Evolutionary conservation across 2,797 vertebrate species (phyloP).

Genomic region (Parauchenoglanis ngamensis): DNA sequence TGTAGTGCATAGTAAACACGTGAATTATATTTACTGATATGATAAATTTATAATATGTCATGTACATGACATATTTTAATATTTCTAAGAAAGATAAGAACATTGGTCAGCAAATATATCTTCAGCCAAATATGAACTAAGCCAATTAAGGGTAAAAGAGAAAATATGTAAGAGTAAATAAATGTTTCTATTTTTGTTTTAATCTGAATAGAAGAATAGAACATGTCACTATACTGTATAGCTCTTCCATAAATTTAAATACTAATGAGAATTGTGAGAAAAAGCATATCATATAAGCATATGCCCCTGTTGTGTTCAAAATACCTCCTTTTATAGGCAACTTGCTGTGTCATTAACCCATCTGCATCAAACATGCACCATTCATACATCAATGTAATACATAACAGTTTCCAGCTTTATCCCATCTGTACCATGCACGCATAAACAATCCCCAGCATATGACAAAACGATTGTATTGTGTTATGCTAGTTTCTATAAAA

Average conservation of each 20-base stretch:
- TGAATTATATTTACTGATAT: neutral
- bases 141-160: neutral
- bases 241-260: neutral
- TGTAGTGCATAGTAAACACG: neutral
- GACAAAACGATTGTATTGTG: neutral
- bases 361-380: neutral
- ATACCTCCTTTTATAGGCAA: neutral
- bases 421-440: neutral
- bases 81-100: neutral
- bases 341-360: neutral
- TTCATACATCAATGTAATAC: neutral
- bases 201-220: too few relatives aligned
- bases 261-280: neutral
- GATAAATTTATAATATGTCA: too few relatives aligned
- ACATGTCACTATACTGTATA: neutral
- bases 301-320: neutral
- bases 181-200: neutral
- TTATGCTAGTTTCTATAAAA: neutral
- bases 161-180: neutral
- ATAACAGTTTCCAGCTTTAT: neutral
- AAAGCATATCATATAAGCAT: neutral
- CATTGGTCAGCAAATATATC: neutral
- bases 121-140: neutral
- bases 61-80: neutral
- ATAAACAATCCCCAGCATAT: neutral